Evolutionary conservation across 2,113 vertebrate genomes (phyloP).

Genomic region (Engystomops pustulosus): DNA sequence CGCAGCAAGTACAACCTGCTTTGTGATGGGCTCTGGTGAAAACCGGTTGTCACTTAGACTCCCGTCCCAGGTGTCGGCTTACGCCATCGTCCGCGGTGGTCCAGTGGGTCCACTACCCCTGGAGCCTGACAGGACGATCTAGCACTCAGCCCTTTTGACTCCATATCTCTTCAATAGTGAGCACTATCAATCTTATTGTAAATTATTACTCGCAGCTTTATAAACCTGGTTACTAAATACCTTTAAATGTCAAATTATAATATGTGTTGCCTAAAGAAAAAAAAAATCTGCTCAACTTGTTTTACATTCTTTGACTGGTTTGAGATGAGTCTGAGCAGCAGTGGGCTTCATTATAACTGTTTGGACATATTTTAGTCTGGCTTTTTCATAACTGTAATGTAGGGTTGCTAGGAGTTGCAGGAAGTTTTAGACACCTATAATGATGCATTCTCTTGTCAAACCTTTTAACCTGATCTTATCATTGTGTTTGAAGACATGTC

Average conservation of each 20-base stretch:
- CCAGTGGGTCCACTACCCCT: too few species aligned
- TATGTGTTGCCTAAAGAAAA: conserved; percentile 3
- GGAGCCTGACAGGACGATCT: too few species aligned
- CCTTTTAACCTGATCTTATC: conserved; percentile 66
- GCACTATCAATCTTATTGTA: too few species aligned
- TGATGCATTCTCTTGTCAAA: conserved; percentile 63
- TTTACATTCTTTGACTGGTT: conserved; percentile 17
- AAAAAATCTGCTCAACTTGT: neutral
- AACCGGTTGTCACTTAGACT: too few species aligned
- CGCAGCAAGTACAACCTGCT: too few species aligned
- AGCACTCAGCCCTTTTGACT: too few species aligned
- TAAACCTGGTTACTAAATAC: neutral
- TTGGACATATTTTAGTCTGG: conserved; percentile 49
- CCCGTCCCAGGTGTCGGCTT: too few species aligned
- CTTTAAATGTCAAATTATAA: neutral
- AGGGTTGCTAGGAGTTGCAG: conserved; percentile 46
- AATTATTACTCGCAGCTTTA: neutral
- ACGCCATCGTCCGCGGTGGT: too few species aligned
- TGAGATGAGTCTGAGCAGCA: conserved; percentile 10
- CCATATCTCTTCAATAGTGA: too few species aligned
- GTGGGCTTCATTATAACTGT: conserved; percentile 22
- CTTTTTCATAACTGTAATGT: conserved; percentile 41
- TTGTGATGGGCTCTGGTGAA: too few species aligned
- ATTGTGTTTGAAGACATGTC: conserved; percentile 56
- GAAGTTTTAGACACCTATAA: conserved; percentile 63